Evolutionary conservation across 2,113 vertebrate species (phyloP), one percentile per base, ranked within the genome.

Genomic region (Thymallus thymallus): DNA sequence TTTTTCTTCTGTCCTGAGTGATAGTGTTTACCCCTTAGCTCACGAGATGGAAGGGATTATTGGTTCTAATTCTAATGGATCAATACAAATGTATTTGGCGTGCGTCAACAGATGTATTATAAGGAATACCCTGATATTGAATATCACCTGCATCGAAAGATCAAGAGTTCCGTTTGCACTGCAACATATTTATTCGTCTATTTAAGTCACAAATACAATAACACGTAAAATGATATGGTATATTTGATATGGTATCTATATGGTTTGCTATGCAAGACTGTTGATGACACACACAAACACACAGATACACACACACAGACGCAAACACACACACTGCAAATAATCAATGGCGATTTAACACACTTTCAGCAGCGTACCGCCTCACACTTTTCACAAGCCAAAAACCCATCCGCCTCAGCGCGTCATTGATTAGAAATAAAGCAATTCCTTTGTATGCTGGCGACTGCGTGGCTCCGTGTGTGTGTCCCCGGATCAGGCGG

Each of bases 401-500:
- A 82, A 78, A 86, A 76, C 22, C 58, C 23, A 76, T 82, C 75
- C 16, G 48, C 48, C 46, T 51, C 48, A 78, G 45, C 67, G 70
- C 73, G 51, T 81, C 75, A 84, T 71, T 75, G 80, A 81, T 87
- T 69, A 61, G 58, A 55, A 48, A 26, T 41, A 73, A 56, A 81
- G 41, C 73, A 76, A 72, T 81, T 71, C 64, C 56, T 84, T 75
- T 60, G 69, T 73, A 24, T 60, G 67, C 74, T 16, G 67, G 74
- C 80, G 77, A 77, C 76, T 55, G 65, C 51, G 56, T 74, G 56
- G 46, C 66, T 79, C 82, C 79, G 75, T 80, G 87, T 88, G 90
- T 89, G 85, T 83, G 82, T 73, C n/a, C n/a, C n/a, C 80, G 88
- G 90, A 90, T 92, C 89, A 84, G 94, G 83, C 84, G 89, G 90